Evolutionary conservation across 2,888 invertebrate species (phyloP), one percentile per base, ranked within the genome.

Genomic region (Synanthedon andrenaeformis): DNA sequence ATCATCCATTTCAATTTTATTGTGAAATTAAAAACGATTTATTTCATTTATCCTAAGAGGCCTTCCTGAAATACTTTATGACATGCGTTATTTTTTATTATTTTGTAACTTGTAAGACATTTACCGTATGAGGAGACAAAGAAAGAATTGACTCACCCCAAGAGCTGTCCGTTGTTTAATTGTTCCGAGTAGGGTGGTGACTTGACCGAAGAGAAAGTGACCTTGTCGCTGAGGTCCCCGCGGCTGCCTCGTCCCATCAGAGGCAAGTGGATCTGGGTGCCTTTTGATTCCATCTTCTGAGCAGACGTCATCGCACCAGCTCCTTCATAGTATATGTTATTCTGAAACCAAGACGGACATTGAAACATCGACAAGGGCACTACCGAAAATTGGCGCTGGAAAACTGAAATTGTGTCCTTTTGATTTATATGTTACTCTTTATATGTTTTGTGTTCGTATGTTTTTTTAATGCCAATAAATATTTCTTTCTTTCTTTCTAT

Each of bases 131-230:
- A 5, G 23, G 5, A 23, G 5, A 23, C 23, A 23, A 5, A 23
- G 23, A 23, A 23, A 5, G 4, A 5, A 4, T 5, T 51, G 57
- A 69, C 81, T 85, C 72, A 92, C 92, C 90, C 89, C 63, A 89
- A 70, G 53, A 91, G 72, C 60, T 90, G 84, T 63, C 89, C 91
- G 79, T 92, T 92, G 67, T 92, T 92, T 67, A 92, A 90, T 74
- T 90, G 90, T 62, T 92, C 92, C 50, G 86, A 61, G 52, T 67
- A 67, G 0, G 89, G 80, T 10, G 76, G 75, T 19, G 74, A 83
- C 67, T 76, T 88, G 70, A 74, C 68, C 61, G 70, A 82, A 49
- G 74, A 83, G 69, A 82, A 89, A 57, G 76, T 79, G 61, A 86
- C 86, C 59, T 84, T 84, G 55, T 87, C 86, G 54, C 70, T 81